These are phyloP conservation scores for Muscicapa striata DNA, from an alignment of 2,797 vertebrate species.

Conservation along the genomic window DNA sequence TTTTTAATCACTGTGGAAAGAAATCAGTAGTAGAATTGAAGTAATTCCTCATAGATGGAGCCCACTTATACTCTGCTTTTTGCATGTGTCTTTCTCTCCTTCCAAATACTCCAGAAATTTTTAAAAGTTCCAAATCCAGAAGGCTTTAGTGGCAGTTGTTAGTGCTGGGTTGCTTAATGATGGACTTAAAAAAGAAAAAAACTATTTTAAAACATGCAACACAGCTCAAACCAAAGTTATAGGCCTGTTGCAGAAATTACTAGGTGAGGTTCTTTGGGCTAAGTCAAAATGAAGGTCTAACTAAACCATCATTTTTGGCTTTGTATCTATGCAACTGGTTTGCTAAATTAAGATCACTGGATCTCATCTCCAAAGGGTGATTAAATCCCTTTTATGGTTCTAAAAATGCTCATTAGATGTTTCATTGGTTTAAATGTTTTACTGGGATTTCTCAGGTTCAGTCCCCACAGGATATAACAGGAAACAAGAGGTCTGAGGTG, in stretches of 20 bases:
- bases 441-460: not conserved
- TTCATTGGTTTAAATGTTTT: not conserved
- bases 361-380: not conserved
- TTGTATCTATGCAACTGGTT: not conserved
- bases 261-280: conserved; percentile 53
- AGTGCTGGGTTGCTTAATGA: conserved; percentile 23
- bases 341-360: conserved; percentile 45
- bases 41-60: not conserved
- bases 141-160: not conserved
- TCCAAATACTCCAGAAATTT: not conserved
- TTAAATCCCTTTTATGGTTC: not conserved
- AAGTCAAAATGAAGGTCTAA: conserved; percentile 27
- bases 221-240: conserved; percentile 56
- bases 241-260: conserved; percentile 57
- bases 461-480: not conserved
- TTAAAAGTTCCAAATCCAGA: not conserved
- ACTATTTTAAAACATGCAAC: conserved; percentile 36
- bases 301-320: conserved; percentile 7
- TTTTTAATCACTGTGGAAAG: not conserved
- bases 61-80: not conserved
- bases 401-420: not conserved
- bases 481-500: not conserved
- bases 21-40: not conserved
- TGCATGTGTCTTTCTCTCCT: not conserved
- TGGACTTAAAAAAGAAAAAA: conserved; percentile 26